Percentiles rank a stretch among this genome's conserved stretches.
Conservation (phyloP, 2,888 invertebrate species). For the Hirtodrosophila cameraria region DNA sequence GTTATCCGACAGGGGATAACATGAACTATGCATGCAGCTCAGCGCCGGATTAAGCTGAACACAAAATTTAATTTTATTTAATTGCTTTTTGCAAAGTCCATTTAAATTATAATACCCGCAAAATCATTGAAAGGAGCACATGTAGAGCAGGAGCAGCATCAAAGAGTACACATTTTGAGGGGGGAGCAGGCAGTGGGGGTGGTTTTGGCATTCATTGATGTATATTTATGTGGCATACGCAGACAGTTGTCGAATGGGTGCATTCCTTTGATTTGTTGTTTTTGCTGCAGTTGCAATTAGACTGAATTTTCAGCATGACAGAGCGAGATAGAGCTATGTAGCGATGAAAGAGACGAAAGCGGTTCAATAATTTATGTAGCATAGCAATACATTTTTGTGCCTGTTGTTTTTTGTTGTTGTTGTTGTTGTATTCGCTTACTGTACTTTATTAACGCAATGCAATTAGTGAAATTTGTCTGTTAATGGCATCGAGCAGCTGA, state of each 20-base stretch:
- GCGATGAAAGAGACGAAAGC: background rate
- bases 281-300: conserved; percentile 59
- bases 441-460: conserved; percentile 78
- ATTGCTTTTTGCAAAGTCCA: conserved; percentile 79
- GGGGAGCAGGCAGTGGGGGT: background rate
- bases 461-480: conserved; percentile 78
- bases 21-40: conserved; percentile 77
- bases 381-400: conserved; percentile 54
- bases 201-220: conserved; percentile 48
- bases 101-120: conserved; percentile 75
- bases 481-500: conserved; percentile 74
- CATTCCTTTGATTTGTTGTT: conserved; percentile 68
- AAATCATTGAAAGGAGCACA: conserved; percentile 44
- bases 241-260: conserved; percentile 67
- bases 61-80: conserved; percentile 78
- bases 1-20: conserved; percentile 61
- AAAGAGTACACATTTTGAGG: conserved; percentile 30
- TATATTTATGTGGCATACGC: conserved; percentile 66
- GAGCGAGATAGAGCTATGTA: background rate
- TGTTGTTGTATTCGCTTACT: conserved; percentile 24
- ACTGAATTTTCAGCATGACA: conserved; percentile 49
- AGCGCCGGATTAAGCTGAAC: conserved; percentile 69
- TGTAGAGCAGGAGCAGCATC: conserved; percentile 17
- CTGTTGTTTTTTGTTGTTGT: conserved; percentile 29
- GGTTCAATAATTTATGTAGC: conserved; percentile 51